Conservation (phyloP, 2,797 vertebrate species). For the Bryconaethiops microstoma region DNA sequence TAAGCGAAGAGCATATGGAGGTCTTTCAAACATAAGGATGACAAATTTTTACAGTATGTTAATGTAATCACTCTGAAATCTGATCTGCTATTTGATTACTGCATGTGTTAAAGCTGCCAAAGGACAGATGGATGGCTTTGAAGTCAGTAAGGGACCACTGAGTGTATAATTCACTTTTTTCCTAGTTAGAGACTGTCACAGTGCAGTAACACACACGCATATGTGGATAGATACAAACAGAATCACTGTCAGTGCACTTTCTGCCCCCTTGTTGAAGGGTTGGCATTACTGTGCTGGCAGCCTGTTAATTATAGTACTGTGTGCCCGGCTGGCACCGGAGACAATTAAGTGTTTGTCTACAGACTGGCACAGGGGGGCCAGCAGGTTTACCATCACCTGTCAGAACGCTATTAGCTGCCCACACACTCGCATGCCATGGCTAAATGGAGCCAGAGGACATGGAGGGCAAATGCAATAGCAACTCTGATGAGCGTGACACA, state of each 20-base stretch:
- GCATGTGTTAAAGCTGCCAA: not conserved
- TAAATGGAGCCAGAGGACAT: conserved; percentile 32
- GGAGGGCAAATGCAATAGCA: conserved; percentile 26
- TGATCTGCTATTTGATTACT: too few relatives aligned
- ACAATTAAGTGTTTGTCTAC: conserved; percentile 53
- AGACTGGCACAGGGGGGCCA: conserved; percentile 42
- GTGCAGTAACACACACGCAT: not conserved
- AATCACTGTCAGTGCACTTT: conserved; percentile 39
- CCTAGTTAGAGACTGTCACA: not conserved
- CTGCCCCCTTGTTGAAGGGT: conserved; percentile 45
- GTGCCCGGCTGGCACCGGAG: conserved; percentile 38
- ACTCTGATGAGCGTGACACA: conserved; percentile 36
- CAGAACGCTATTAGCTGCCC: conserved; percentile 47
- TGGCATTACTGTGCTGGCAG: conserved; percentile 37
- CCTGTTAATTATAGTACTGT: conserved; percentile 50
- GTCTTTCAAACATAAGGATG: too few relatives aligned
- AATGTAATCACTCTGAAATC: too few relatives aligned
- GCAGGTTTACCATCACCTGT: conserved; percentile 52
- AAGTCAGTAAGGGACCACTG: not conserved
- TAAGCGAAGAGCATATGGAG: too few relatives aligned
- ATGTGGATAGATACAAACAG: conserved; percentile 15
- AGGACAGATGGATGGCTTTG: conserved; percentile 3
- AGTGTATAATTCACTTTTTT: conserved; percentile 8
- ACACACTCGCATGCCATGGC: conserved; percentile 29
- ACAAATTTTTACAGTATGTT: too few relatives aligned